These are phyloP conservation scores for Aythya fuligula DNA, from an alignment of 2,797 vertebrate species.

Conservation along the genomic window DNA sequence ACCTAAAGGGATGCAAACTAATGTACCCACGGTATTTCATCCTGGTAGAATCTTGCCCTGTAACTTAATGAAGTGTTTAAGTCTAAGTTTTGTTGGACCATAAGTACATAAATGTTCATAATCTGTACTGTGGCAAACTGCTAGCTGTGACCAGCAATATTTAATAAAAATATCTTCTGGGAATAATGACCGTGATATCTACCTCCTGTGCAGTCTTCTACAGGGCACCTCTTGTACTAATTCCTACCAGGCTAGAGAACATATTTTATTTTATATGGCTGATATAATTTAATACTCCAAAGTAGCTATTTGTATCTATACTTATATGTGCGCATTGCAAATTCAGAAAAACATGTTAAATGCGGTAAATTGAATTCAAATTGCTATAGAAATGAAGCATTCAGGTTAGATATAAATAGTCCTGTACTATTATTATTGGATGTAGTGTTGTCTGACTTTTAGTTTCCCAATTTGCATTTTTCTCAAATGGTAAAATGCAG, in stretches of 20 bases:
- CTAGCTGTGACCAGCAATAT: not conserved
- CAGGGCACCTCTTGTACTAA: not conserved
- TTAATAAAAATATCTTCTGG: not conserved
- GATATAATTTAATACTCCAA: not conserved
- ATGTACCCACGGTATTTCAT: not conserved
- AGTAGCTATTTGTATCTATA: not conserved
- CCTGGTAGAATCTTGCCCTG: not conserved
- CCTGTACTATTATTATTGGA: slow-evolving; percentile 43
- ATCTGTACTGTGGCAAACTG: not conserved
- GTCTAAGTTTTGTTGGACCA: not conserved
- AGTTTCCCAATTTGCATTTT: not conserved
- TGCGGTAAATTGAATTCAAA: not conserved
- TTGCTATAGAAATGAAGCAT: not conserved
- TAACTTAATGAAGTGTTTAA: slow-evolving; percentile 34
- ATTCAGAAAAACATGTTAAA: not conserved
- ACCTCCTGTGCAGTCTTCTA: not conserved
- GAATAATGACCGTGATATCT: not conserved
- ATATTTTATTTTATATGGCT: not conserved
- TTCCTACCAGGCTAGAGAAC: not conserved
- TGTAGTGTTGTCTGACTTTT: slow-evolving; percentile 20
- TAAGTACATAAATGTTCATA: not conserved
- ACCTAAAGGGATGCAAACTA: slow-evolving; percentile 21
- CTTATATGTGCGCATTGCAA: not conserved
- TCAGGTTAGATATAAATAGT: slow-evolving; percentile 44
- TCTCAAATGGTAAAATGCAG: not conserved